Base-by-base conservation (phyloP, 2,888 invertebrate species). In the Drosophila leonis region DNA sequence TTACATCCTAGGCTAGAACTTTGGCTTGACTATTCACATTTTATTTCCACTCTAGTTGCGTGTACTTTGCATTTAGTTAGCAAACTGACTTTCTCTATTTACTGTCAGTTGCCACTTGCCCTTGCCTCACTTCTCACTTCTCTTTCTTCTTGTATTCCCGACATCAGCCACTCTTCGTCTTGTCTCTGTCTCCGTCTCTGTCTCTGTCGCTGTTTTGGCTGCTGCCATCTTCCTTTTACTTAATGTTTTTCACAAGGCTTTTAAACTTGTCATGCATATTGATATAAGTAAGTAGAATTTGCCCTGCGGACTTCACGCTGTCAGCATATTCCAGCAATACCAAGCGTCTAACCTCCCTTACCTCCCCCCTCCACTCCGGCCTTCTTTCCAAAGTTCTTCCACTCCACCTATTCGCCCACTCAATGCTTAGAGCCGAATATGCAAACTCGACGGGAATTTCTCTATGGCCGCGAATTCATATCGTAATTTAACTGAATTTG, bases 231-330 rank as follows among this genome's bases (percentile, higher is more conserved):
- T 39, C 41, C 55, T 54, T 54, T 61, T 44, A 56, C 56, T 61
- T 66, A 71, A 79, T 75, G 80, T 62, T 79, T 52, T 63, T 63
- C 72, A 62, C 59, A 65, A 78, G 80, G 80, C 80, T 72, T 83
- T 80, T 80, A 85, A 88, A 80, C 81, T 83, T 86, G 88, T 83
- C 86, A 73, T 88, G 78, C 86, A 86, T 88, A 83, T 82, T 86
- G 86, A 86, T 88, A 83, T 83, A 83, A 72, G 71, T 72, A 71
- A 75, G 80, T 78, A 65, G 83, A 80, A 83, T 82, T 76, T 59
- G 82, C 82, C 77, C 73, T 65, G 65, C 62, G 70, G 84, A 65
- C 72, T 75, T 69, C 65, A 65, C 46, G 66, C 72, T 76, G 89
- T 81, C 83, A 88, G 81, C 86, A 86, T 71, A 71, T 79, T 65